These are phyloP conservation scores for Actias luna DNA, from an alignment of 2,888 invertebrate species.

Conservation along the genomic window DNA sequence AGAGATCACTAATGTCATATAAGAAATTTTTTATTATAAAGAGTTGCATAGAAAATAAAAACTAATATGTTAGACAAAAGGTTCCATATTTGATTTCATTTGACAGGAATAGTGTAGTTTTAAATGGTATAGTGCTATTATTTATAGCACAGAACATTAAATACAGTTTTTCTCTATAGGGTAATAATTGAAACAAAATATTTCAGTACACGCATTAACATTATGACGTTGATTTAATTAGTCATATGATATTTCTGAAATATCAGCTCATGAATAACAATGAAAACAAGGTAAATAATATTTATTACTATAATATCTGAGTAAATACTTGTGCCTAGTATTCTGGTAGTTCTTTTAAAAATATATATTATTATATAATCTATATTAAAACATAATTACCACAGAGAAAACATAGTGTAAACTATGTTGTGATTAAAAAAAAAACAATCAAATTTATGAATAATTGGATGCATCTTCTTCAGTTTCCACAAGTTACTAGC, in stretches of 20 bases:
- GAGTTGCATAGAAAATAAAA: too few relatives aligned
- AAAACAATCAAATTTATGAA: neutral
- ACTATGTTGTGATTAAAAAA: neutral
- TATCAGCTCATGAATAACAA: neutral
- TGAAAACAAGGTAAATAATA: neutral
- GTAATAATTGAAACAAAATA: neutral
- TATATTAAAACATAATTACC: neutral
- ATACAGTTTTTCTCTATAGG: too few relatives aligned
- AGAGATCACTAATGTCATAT: too few relatives aligned
- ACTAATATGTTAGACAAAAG: too few relatives aligned
- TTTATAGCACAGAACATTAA: too few relatives aligned
- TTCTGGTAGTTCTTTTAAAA: neutral
- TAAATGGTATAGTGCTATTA: too few relatives aligned
- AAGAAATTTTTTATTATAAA: too few relatives aligned
- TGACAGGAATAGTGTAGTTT: too few relatives aligned
- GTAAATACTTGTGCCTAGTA: neutral
- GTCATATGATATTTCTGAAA: neutral
- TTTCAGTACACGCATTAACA: neutral
- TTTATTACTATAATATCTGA: neutral
- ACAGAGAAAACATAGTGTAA: neutral
- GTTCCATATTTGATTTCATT: too few relatives aligned
- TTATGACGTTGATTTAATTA: neutral
- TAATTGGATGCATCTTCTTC: neutral
- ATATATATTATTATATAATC: neutral
- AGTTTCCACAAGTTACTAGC: conserved; percentile 14